Base-by-base conservation (phyloP, 2,113 vertebrate genomes). In the Gobius niger region DNA sequence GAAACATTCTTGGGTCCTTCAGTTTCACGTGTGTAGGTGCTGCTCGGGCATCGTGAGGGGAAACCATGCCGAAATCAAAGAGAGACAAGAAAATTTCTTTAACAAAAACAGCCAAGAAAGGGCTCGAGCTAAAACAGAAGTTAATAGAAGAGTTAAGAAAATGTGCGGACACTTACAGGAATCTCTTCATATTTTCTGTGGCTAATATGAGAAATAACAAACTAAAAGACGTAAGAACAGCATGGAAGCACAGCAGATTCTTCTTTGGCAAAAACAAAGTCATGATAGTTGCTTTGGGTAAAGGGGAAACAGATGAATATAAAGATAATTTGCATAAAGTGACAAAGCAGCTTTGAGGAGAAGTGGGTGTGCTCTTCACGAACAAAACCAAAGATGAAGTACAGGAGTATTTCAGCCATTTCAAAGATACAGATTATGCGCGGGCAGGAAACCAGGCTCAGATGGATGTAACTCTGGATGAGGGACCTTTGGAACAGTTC, bases 221-320 rank as follows among this genome's bases (percentile, higher is more conserved):
- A 69, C 85, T 99, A 59, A 99, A 99, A 84, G 96, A 96, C 1
- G 90, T 99, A 16, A 86, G 98, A 70, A 95, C 92, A 0, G 95
- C 96, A 11, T 99, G 98, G 98, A 99, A 98, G 75, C 97, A 99
- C 91, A 99, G 98, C 93, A 99, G 97, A 80, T 98, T 99, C 71
- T 99, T 98, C 87, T 98, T 98, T 2, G 97, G 98, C 5, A 99
- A 99, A 91, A 99, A 99, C 86, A 99, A 99, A 77, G 98, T 99
- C 69, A 99, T 99, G 97, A 93, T 93, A 89, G 88, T 99, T 52
- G 98, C 98, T 0, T 77, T 99, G 70, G 97, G 98, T 0, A 96
- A 93, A 61, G 93, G 94, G 69, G 91, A 93, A 0, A 90, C 93
- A 7, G 95, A 96, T 0, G 97, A 99, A 67, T 99, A 99, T 87